phyloP scores from a whole-genome alignment of 2,888 invertebrate species.

The Lobophora halterata region DNA sequence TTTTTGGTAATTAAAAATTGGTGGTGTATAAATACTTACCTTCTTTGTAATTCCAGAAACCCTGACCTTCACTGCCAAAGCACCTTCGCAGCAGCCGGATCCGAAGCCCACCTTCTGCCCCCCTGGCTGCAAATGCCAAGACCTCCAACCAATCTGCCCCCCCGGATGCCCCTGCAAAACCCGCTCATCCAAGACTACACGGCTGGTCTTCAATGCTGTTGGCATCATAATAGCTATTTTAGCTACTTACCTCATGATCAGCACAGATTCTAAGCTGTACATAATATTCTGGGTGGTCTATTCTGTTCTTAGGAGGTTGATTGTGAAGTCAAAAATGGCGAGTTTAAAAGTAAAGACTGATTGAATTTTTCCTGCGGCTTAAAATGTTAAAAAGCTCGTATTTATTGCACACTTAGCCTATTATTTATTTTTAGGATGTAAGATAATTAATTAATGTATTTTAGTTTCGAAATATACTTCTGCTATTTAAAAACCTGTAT shows the following conservation, averaged over 20 bases:
- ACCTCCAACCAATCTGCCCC: slow-evolving; percentile 15
- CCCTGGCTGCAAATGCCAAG: slow-evolving; percentile 33
- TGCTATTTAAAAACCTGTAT: too few relatives aligned
- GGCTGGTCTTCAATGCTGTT: slow-evolving; percentile 48
- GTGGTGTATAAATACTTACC: too few relatives aligned
- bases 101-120: slow-evolving; percentile 27
- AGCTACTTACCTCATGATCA: slow-evolving; percentile 62
- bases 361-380: neutral
- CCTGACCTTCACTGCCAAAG: slow-evolving; percentile 34
- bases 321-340: slow-evolving; percentile 42
- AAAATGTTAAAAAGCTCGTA: neutral
- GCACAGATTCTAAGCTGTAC: slow-evolving; percentile 63
- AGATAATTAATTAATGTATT: too few relatives aligned
- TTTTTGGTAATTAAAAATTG: too few relatives aligned
- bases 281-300: slow-evolving; percentile 67
- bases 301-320: slow-evolving; percentile 60
- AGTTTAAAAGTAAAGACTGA: slow-evolving; percentile 14
- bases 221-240: slow-evolving; percentile 60
- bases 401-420: too few relatives aligned
- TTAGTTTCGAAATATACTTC: too few relatives aligned
- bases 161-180: slow-evolving; percentile 48
- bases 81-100: slow-evolving; percentile 18
- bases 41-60: slow-evolving; percentile 42
- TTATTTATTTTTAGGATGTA: too few relatives aligned
- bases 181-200: slow-evolving; percentile 18